Base-by-base conservation (phyloP, 1,140 invertebrate genomes). In the Drosophila tsacasi region DNA sequence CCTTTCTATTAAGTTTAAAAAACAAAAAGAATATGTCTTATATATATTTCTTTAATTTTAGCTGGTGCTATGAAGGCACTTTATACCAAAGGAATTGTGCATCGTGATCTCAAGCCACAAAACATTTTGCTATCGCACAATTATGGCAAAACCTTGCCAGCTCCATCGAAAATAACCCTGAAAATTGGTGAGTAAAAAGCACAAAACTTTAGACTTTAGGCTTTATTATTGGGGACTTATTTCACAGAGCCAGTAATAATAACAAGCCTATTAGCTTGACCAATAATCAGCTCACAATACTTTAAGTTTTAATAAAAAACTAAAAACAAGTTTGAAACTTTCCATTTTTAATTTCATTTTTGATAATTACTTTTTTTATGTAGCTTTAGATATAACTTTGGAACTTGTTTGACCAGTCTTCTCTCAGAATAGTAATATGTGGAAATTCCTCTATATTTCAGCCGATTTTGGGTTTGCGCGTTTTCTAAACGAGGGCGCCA, bases 401-500 rank as follows among this genome's bases (percentile, higher is more conserved):
- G 21, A 23, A 23, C 32, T 55, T 37, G 54, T 7, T n/a, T 1
- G 5, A n/a, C 54, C 35, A 55, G 54, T 52, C 23, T 30, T 39
- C 21, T 6, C 5, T 13, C 12, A 19, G 1, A 3, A 32, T 9
- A 17, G 2, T 39, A 55, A 44, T 44, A 44, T 61, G 44, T 75
- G 58, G 6, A 66, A 50, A 44, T 25, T 25, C 44, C 25, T 64
- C 5, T 21, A 47, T 66, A 27, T 75, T 75, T 15, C 35, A 92
- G 98, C 99, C 89, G 99, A 99, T 94, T 99, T 99, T 95, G 99
- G 99, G 21, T 99, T 99, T 94, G 99, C 99, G 32, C 95, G 99
- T 91, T 99, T 99, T 94, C 94, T 99, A 9, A 96, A 98, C 94
- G 99, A 99, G 93, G 99, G 99, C 54, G 98, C 99, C 19, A 99